Evolutionary conservation across 2,113 vertebrate species (phyloP).

Genomic region (Trogon surrucura): DNA sequence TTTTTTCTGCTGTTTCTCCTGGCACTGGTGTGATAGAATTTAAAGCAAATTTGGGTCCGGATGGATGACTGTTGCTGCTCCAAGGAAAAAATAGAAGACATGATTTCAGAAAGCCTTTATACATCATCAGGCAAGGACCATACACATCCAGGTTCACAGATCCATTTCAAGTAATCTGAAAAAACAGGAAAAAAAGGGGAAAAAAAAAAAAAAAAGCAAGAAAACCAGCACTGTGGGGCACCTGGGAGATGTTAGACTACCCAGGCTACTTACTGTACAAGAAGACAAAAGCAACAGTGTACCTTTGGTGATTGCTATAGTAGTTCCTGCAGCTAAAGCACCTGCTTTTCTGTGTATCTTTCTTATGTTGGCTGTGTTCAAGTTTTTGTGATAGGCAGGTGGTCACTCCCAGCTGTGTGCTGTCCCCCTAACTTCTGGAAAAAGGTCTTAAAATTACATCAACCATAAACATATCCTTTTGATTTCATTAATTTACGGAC

Average conservation of each 20-base stretch:
- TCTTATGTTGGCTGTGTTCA: background rate
- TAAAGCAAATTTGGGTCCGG: background rate
- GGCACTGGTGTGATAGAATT: background rate
- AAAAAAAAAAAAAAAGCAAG: background rate
- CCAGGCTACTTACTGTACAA: background rate
- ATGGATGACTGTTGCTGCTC: background rate
- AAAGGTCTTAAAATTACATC: background rate
- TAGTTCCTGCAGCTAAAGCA: background rate
- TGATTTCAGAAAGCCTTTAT: slow-evolving; percentile 7
- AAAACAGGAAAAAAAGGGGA: background rate
- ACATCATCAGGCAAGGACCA: background rate
- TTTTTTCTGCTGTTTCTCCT: background rate
- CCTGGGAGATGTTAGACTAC: background rate
- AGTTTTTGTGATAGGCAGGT: background rate
- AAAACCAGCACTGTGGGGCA: background rate
- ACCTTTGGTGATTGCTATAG: background rate
- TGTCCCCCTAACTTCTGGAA: background rate
- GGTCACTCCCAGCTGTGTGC: background rate
- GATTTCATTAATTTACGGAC: background rate
- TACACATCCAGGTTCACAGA: background rate
- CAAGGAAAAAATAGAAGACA: background rate
- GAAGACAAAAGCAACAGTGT: background rate
- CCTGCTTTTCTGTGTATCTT: background rate
- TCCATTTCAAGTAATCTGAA: background rate
- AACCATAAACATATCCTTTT: background rate